Evolutionary conservation across 2,888 invertebrate genomes (phyloP).

Genomic region (Pyrocoelia pectoralis): DNA sequence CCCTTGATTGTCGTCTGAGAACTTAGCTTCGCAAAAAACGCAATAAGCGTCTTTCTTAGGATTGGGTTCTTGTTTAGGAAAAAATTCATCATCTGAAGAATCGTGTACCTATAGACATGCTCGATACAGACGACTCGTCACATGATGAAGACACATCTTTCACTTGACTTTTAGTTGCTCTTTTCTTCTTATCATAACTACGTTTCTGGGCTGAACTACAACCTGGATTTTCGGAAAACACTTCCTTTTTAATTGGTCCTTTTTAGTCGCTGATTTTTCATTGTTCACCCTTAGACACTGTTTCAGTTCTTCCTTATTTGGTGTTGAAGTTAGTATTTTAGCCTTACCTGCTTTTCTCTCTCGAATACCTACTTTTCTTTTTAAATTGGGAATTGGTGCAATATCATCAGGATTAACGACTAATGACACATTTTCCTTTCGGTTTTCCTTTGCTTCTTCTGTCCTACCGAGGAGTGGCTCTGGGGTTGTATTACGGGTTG

Average conservation of each 20-base stretch:
- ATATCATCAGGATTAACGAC: neutral
- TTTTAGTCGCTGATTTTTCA: neutral
- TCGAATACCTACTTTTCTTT: neutral
- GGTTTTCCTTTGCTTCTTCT: neutral
- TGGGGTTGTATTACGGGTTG: neutral
- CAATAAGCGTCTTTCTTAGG: constrained; percentile 24
- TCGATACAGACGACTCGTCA: neutral
- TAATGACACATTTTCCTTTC: neutral
- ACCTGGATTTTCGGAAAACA: neutral
- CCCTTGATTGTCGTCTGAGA: constrained; percentile 31
- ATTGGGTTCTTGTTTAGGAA: neutral
- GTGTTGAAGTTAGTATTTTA: neutral
- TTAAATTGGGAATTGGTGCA: neutral
- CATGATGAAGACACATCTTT: neutral
- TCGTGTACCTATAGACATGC: neutral
- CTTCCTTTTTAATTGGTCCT: neutral
- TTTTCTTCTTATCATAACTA: neutral
- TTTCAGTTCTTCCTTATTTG: neutral
- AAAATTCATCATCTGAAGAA: neutral
- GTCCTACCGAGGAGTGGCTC: too few relatives aligned
- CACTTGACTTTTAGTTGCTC: neutral
- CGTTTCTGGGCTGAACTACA: neutral
- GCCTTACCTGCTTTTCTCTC: neutral
- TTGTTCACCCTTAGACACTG: neutral
- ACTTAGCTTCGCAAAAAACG: constrained; percentile 29